Conservation (phyloP, 2,113 vertebrate genomes). For the Rhinolophus ferrumequinum region DNA sequence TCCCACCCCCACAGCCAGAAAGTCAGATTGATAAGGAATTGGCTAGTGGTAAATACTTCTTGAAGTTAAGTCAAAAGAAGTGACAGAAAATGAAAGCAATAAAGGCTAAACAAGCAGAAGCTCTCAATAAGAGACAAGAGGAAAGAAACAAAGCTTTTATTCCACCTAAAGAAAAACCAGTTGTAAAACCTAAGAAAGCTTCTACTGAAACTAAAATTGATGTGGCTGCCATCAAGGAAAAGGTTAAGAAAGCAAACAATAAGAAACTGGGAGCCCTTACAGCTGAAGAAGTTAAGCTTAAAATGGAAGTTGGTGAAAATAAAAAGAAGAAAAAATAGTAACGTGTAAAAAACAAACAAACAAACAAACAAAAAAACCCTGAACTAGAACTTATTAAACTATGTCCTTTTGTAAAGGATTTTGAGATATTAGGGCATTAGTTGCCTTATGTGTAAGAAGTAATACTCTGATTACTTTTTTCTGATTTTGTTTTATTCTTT, state of each 20-base stretch:
- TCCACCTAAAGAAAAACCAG: conserved; percentile 95
- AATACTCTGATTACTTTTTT: not conserved
- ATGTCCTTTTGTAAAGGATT: conserved; percentile 80
- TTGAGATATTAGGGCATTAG: not conserved
- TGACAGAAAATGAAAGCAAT: conserved; percentile 93
- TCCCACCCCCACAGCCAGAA: conserved; percentile 95
- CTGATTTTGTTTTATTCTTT: conserved; percentile 4
- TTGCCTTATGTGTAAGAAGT: conserved; percentile 32
- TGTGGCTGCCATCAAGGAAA: conserved; percentile 93
- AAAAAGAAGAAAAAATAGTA: conserved; percentile 89
- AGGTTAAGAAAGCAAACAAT: conserved; percentile 94
- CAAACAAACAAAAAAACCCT: not conserved
- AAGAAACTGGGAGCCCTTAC: conserved; percentile 97
- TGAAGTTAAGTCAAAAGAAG: conserved; percentile 94
- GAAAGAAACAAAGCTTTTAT: conserved; percentile 97
- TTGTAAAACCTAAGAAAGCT: conserved; percentile 87
- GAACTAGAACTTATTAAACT: not conserved
- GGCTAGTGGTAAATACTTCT: conserved; percentile 96
- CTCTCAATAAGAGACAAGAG: conserved; percentile 91
- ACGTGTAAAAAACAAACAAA: not conserved
- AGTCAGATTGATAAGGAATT: conserved; percentile 97
- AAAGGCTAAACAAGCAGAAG: conserved; percentile 95
- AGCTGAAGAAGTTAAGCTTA: conserved; percentile 85
- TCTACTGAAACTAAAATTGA: conserved; percentile 92
- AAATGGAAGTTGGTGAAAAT: conserved; percentile 84